A percentile compares a stretch with the other conserved stretches of the same genome.
Evolutionary conservation across 2,113 vertebrate species (phyloP).

Genomic region (Cyprichromis sp.): DNA sequence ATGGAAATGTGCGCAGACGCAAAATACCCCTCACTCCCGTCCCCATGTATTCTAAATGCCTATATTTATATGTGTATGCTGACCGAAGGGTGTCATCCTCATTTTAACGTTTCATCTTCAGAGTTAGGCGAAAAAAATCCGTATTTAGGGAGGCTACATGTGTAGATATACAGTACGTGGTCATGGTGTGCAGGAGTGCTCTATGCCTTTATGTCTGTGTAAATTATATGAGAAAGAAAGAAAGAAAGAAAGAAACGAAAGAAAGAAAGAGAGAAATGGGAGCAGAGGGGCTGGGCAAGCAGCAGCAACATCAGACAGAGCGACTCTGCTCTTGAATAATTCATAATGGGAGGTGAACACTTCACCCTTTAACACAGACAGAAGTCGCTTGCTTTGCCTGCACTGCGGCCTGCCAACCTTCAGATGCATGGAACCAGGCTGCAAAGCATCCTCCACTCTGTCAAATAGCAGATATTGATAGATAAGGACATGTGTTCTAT

Average conservation of each 20-base stretch:
- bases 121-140: not conserved
- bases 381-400: conserved; percentile 60
- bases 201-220: not conserved
- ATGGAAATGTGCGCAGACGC: conserved; percentile 32
- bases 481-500: not conserved
- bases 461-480: not conserved
- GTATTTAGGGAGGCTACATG: not conserved
- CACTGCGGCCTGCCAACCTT: conserved; percentile 58
- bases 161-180: not conserved
- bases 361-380: conserved; percentile 70
- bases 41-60: not conserved
- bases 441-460: not conserved
- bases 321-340: conserved; percentile 67
- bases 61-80: not conserved
- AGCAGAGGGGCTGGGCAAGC: conserved; percentile 52
- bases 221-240: not conserved
- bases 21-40: not conserved
- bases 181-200: not conserved
- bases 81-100: not conserved
- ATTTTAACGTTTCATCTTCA: not conserved
- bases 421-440: conserved; percentile 12
- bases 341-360: conserved; percentile 71
- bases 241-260: not conserved
- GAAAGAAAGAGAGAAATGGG: conserved; percentile 18
- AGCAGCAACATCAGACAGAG: conserved; percentile 66